phyloP scores from a whole-genome alignment of 2,797 vertebrate species.

The Diplodus puntazzo region DNA sequence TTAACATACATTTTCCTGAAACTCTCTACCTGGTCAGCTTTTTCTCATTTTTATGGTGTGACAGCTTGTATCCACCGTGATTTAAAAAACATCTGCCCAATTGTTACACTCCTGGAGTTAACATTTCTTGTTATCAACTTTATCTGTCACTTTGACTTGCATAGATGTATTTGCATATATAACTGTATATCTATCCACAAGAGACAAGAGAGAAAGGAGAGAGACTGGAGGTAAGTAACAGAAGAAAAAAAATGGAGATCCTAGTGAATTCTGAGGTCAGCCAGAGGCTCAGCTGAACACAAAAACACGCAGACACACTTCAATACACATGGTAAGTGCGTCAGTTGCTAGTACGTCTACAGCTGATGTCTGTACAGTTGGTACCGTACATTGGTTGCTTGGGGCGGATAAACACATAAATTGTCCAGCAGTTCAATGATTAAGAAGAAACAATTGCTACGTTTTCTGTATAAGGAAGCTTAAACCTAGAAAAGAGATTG shows the following conservation, averaged over 20 bases:
- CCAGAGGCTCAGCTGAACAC: background rate
- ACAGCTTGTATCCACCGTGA: too few relatives aligned
- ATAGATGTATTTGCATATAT: background rate
- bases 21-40: too few relatives aligned
- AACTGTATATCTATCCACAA: background rate
- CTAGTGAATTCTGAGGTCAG: background rate
- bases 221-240: background rate
- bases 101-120: background rate
- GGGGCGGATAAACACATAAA: background rate
- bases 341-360: background rate
- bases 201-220: background rate
- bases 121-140: background rate
- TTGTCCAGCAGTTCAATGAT: background rate
- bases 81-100: too few relatives aligned
- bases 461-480: too few relatives aligned
- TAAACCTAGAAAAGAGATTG: background rate
- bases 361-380: background rate
- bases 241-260: background rate
- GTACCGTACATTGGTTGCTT: slow-evolving; percentile 1
- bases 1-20: too few relatives aligned
- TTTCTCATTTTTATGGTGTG: too few relatives aligned
- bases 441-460: background rate
- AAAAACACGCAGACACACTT: background rate
- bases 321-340: background rate
- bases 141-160: background rate